Evolutionary conservation across 2,888 invertebrate species (phyloP).

Genomic region (Patella depressa): DNA sequence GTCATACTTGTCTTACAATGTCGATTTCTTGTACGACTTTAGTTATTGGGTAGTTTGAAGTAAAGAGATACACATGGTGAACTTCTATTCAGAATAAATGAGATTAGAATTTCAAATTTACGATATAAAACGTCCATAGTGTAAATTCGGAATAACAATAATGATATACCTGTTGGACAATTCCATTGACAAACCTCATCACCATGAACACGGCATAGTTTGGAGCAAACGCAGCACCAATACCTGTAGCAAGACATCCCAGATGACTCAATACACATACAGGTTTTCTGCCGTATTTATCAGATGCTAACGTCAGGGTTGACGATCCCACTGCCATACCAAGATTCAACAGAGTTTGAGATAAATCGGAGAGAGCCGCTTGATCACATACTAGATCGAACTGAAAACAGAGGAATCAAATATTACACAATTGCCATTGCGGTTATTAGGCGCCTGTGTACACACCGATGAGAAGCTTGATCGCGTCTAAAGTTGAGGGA

Average conservation of each 20-base stretch:
- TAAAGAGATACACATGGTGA: too few species aligned
- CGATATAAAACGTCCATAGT: too few species aligned
- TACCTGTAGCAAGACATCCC: neutral
- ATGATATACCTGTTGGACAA: neutral
- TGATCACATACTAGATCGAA: neutral
- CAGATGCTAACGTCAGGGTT: neutral
- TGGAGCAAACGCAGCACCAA: neutral
- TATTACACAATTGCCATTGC: too few species aligned
- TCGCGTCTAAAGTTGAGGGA: too few species aligned
- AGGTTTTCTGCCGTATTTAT: neutral
- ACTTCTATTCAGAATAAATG: too few species aligned
- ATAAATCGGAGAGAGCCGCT: neutral
- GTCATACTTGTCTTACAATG: too few species aligned
- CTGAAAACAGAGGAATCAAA: neutral
- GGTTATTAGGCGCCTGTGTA: too few species aligned
- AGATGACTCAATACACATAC: neutral
- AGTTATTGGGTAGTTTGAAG: too few species aligned
- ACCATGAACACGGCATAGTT: neutral
- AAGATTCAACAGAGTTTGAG: neutral
- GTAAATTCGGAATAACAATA: too few species aligned
- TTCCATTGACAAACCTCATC: neutral
- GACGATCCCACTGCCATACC: slow-evolving; percentile 2
- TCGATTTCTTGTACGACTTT: too few species aligned
- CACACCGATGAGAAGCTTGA: too few species aligned
- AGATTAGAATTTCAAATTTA: too few species aligned